Conservation (phyloP, 1,140 invertebrate species). For the Diabrotica undecimpunctata region DNA sequence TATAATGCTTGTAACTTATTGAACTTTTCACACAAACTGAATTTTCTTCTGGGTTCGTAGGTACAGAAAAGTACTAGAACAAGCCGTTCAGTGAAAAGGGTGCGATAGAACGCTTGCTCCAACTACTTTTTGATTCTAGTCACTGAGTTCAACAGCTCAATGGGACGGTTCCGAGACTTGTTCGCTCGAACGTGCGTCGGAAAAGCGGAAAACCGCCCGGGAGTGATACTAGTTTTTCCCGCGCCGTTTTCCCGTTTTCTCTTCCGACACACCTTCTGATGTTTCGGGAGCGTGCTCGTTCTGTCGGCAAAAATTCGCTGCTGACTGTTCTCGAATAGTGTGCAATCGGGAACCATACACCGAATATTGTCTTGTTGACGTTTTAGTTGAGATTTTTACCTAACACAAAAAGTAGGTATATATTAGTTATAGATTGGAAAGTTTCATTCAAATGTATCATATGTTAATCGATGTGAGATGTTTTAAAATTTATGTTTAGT, state of each 20-base stretch:
- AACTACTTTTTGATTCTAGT: slow-evolving; percentile 14
- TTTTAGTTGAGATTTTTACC: slow-evolving; percentile 20
- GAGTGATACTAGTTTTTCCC: slow-evolving; percentile 17
- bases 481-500: slow-evolving; percentile 41
- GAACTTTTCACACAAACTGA: slow-evolving; percentile 20
- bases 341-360: slow-evolving; percentile 31
- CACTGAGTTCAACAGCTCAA: slow-evolving; percentile 10
- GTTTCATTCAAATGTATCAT: slow-evolving; percentile 39
- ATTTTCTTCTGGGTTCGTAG: slow-evolving; percentile 6
- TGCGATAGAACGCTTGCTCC: slow-evolving; percentile 18
- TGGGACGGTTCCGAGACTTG: not conserved
- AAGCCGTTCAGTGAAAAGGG: slow-evolving; percentile 5
- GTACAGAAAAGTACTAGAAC: slow-evolving; percentile 9
- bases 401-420: slow-evolving; percentile 32
- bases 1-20: slow-evolving; percentile 23
- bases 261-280: slow-evolving; percentile 9
- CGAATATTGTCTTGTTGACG: slow-evolving; percentile 29
- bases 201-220: slow-evolving; percentile 14
- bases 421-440: slow-evolving; percentile 36
- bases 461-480: slow-evolving; percentile 42
- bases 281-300: slow-evolving; percentile 16
- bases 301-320: slow-evolving; percentile 29
- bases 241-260: slow-evolving; percentile 4
- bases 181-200: not conserved
- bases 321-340: slow-evolving; percentile 27